Percentiles rank a stretch among this genome's conserved stretches.
These are phyloP conservation scores for Noctua janthina DNA, from an alignment of 2,888 invertebrate species.

Conservation along the genomic window DNA sequence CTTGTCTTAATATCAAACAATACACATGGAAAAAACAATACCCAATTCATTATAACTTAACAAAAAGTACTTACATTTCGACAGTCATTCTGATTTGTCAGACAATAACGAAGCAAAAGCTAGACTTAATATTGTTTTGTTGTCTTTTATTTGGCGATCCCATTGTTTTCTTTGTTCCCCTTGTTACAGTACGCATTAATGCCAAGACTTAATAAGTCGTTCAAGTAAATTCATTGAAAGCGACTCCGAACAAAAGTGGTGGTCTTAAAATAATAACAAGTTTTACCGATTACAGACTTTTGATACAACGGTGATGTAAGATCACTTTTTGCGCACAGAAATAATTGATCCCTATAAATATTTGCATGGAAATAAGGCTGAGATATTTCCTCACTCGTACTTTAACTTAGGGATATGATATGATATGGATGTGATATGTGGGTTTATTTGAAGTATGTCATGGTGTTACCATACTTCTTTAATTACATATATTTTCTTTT, in stretches of 20 bases:
- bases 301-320: conserved; percentile 13
- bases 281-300: conserved; percentile 41
- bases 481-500: no score
- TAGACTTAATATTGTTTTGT: conserved; percentile 60
- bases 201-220: conserved; percentile 62
- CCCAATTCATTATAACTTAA: conserved; percentile 35
- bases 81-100: conserved; percentile 63
- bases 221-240: conserved; percentile 53
- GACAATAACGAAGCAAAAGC: conserved; percentile 53
- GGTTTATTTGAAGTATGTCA: no score
- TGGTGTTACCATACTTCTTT: no score
- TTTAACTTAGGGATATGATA: no score
- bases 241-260: conserved; percentile 39
- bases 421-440: no score
- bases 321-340: background rate
- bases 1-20: conserved; percentile 21
- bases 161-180: conserved; percentile 63
- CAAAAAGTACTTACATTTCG: conserved; percentile 59
- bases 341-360: background rate
- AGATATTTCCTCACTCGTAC: background rate
- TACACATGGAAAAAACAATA: conserved; percentile 47
- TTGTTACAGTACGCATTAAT: conserved; percentile 65
- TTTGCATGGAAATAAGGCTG: background rate
- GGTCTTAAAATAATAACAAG: conserved; percentile 46
- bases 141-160: conserved; percentile 58